These are phyloP conservation scores for Vultur gryphus DNA, from an alignment of 2,797 vertebrate species.

Conservation along the genomic window DNA sequence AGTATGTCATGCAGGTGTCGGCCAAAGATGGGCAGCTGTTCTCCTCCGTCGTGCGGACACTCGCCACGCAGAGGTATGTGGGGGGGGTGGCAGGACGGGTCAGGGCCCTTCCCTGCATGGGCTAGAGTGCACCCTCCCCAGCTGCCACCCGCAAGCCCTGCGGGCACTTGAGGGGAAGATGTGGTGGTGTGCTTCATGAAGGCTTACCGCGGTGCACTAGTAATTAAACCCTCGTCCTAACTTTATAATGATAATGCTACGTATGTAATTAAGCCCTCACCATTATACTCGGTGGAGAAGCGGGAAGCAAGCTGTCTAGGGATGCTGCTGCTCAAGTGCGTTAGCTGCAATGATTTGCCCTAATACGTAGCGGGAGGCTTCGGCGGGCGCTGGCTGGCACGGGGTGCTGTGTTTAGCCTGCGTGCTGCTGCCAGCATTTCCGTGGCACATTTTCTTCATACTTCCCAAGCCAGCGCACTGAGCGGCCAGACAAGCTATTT, in stretches of 20 bases:
- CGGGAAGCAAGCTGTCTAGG: not conserved
- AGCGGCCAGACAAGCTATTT: not conserved
- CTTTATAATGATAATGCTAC: not conserved
- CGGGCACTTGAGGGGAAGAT: fast-evolving
- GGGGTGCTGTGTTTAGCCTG: not conserved
- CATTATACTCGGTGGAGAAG: not conserved
- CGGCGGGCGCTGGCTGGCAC: fast-evolving
- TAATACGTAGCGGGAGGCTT: fast-evolving
- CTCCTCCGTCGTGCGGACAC: conserved; percentile 75
- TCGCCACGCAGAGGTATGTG: conserved; percentile 78
- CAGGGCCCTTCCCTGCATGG: not conserved
- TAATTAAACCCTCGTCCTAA: fast-evolving
- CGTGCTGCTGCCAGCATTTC: not conserved
- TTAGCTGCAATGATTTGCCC: not conserved
- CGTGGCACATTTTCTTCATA: fast-evolving
- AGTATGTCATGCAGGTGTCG: conserved; percentile 82
- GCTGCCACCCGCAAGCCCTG: fast-evolving
- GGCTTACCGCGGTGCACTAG: too few relatives aligned
- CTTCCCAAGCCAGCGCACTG: fast-evolving
- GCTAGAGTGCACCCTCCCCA: not conserved
- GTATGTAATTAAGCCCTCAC: not conserved
- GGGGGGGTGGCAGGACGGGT: fast-evolving
- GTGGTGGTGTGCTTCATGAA: not conserved
- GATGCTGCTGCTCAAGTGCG: not conserved
- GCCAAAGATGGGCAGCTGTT: conserved; percentile 81